Base-by-base conservation (phyloP, 1,140 invertebrate species). In the Adoxophyes honmai region DNA sequence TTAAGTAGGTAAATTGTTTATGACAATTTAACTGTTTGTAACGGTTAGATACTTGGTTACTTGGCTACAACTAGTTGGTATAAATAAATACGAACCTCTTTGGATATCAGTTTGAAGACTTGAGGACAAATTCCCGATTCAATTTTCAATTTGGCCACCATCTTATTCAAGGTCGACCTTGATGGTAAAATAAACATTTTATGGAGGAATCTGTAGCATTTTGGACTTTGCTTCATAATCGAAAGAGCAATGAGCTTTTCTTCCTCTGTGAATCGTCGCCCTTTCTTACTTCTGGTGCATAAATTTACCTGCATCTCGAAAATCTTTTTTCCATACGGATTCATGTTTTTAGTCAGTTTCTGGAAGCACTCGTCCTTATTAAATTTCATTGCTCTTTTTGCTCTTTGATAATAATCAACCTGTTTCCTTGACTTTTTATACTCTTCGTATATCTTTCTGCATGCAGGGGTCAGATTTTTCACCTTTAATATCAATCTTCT, bases 151-250 rank as follows among this genome's bases (percentile, higher is more conserved):
- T 56, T 42, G n/a, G 10, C 15, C 0, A 42, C n/a, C 15, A 56
- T n/a, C 11, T 56, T 39, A 8, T 56, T 56, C 1, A 56, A 34
- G 5, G 38, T 42, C 1, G 14, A 21, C 15, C 33, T 42, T 1
- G 37, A 56, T 3, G 54, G 54, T 0, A 56, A 11, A 8, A 56
- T 34, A 34, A 39, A 56, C 0, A 56, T 56, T 37, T 21, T 36
- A 5, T 37, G 4, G 4, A 59, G 13, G 44, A 54, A 59, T 48
- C 13, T 44, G 35, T 60, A 55, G 9, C 44, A 60, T 16, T 51
- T 60, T 18, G 59, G 59, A n/a, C 59, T 55, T 48, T 60, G 59
- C 34, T 55, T 60, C 52, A 60, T 54, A 13, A 60, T 54, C 1
- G 57, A 35, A 9, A 60, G 13, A 5, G 14, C 13, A 10, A 60